Evolutionary conservation across 30 jellyfish, hydroid and myxozoan species (phyloP).

Genomic region (Aurelia sp.): DNA sequence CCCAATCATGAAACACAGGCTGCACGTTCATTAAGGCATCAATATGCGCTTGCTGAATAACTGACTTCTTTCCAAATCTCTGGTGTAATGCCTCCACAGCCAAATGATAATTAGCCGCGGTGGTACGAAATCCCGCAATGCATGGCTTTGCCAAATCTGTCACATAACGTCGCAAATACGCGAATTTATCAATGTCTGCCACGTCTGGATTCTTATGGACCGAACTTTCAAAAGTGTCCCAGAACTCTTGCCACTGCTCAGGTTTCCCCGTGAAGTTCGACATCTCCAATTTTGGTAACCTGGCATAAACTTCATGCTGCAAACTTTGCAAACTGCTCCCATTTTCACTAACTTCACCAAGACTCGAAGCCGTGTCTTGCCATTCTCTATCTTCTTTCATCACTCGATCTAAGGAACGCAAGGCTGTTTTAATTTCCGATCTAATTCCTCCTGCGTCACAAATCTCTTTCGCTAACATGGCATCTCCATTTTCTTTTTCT

Average conservation of each 20-base stretch:
- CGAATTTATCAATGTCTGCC: neutral
- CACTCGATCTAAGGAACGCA: neutral
- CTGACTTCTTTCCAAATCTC: too few relatives aligned
- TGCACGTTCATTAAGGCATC: neutral
- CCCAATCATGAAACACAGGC: neutral
- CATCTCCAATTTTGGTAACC: neutral
- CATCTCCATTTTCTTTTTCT: neutral
- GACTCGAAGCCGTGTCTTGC: too few relatives aligned
- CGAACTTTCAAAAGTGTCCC: constrained; percentile 39
- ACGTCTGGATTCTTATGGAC: constrained; percentile 21
- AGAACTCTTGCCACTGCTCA: constrained; percentile 38
- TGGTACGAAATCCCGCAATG: too few relatives aligned
- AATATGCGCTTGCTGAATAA: too few relatives aligned
- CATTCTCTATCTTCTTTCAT: too few relatives aligned
- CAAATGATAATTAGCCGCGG: too few relatives aligned
- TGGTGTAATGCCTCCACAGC: too few relatives aligned
- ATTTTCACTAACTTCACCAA: too few relatives aligned
- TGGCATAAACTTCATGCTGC: too few relatives aligned
- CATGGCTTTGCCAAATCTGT: constrained; percentile 30
- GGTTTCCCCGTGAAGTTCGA: neutral
- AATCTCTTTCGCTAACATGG: neutral
- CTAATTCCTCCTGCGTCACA: neutral
- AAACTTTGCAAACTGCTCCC: too few relatives aligned
- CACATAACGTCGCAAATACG: constrained; percentile 12
- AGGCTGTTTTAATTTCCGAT: constrained; percentile 11